Conservation (phyloP, 2,888 invertebrate species). For the Sepiola atlantica region DNA sequence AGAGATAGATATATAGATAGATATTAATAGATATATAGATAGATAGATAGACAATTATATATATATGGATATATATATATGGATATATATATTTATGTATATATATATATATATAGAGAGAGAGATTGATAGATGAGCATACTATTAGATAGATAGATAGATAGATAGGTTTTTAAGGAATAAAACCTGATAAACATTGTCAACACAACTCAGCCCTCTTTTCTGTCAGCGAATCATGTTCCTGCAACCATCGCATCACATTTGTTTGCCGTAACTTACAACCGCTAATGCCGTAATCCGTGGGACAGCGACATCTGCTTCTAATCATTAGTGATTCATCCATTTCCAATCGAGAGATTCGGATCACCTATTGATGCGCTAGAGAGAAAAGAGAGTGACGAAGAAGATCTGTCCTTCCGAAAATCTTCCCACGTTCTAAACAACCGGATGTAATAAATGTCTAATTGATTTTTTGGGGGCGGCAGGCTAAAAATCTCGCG, state of each 20-base stretch:
- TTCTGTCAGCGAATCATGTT: too few species aligned
- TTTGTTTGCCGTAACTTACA: not conserved
- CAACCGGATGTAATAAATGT: not conserved
- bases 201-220: too few species aligned
- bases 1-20: too few species aligned
- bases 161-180: too few species aligned
- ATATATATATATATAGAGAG: too few species aligned
- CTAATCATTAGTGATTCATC: slow-evolving; percentile 1
- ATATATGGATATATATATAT: too few species aligned
- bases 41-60: too few species aligned
- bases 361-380: not conserved
- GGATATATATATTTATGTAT: too few species aligned
- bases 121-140: too few species aligned
- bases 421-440: not conserved
- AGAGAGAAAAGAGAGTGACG: not conserved
- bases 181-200: too few species aligned
- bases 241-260: not conserved
- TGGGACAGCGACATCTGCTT: slow-evolving; percentile 32
- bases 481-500: not conserved
- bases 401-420: not conserved
- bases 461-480: not conserved
- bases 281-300: not conserved
- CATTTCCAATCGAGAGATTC: not conserved
- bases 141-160: too few species aligned
- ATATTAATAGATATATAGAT: too few species aligned